phyloP scores from a whole-genome alignment of 2,888 invertebrate species.

The Metallyticus violacea region DNA sequence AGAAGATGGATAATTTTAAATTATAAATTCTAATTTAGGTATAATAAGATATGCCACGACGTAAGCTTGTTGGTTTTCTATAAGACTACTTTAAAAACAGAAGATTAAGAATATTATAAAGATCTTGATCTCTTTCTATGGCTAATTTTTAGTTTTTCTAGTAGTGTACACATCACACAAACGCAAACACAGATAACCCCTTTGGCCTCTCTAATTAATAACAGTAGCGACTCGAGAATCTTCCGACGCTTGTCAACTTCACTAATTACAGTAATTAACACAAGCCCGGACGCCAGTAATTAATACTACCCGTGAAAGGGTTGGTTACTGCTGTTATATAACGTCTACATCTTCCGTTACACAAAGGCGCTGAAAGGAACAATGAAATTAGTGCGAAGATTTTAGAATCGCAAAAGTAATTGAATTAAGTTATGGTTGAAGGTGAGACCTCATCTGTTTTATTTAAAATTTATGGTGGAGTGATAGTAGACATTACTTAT shows the following conservation, averaged over 20 bases:
- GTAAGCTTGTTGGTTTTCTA: too few species aligned
- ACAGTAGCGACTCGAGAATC: not conserved
- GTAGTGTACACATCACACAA: not conserved
- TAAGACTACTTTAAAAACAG: too few species aligned
- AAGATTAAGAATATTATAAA: too few species aligned
- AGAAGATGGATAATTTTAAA: too few species aligned
- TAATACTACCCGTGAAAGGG: not conserved
- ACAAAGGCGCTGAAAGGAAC: not conserved
- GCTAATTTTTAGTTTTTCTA: not conserved
- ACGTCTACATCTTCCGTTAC: not conserved
- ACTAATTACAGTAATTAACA: conserved; percentile 14
- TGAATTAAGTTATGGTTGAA: too few species aligned
- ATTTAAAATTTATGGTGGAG: too few species aligned
- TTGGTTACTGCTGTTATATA: not conserved
- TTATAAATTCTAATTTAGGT: too few species aligned
- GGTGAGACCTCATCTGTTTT: too few species aligned
- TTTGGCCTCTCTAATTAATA: not conserved
- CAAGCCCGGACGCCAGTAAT: conserved; percentile 2
- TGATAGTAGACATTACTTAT: too few species aligned
- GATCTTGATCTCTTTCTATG: too few species aligned
- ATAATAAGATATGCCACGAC: too few species aligned
- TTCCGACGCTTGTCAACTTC: conserved; percentile 5
- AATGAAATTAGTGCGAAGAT: not conserved
- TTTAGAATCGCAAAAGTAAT: not conserved
- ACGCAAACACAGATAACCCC: not conserved